Evolutionary conservation across 2,888 invertebrate species (phyloP).

Genomic region (Oithona nana): DNA sequence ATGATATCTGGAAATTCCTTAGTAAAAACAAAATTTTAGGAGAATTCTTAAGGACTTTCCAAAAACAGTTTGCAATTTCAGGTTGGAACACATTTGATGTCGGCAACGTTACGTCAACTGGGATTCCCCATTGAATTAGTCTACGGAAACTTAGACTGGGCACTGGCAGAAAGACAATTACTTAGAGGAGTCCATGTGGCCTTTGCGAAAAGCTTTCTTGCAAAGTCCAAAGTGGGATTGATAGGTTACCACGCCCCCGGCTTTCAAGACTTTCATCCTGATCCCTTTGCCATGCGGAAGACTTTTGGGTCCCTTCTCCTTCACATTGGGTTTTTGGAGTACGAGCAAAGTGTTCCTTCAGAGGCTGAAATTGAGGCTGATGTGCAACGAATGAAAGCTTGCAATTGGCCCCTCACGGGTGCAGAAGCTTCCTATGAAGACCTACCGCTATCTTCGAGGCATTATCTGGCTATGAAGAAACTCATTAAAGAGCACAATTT

Average conservation of each 20-base stretch:
- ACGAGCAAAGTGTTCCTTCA: not conserved
- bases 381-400: not conserved
- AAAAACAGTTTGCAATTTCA: too few species aligned
- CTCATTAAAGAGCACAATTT: constrained; percentile 6
- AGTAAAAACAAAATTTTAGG: too few species aligned
- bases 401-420: not conserved
- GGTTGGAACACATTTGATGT: constrained; percentile 11
- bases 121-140: not conserved
- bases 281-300: constrained; percentile 6
- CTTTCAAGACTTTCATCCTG: constrained; percentile 9
- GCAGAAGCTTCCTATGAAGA: not conserved
- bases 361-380: not conserved
- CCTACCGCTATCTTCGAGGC: not conserved
- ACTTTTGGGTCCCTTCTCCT: constrained; percentile 2
- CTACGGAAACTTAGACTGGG: constrained; percentile 9
- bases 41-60: too few species aligned
- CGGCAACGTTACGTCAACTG: constrained; percentile 7
- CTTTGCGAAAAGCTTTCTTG: constrained; percentile 5
- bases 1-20: constrained; percentile 15
- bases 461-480: constrained; percentile 4
- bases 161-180: not conserved
- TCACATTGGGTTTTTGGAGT: constrained; percentile 6
- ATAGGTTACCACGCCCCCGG: constrained; percentile 15
- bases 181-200: not conserved
- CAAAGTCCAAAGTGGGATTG: constrained; percentile 2